A percentile compares a stretch with the other conserved stretches of the same genome.
phyloP scores from a whole-genome alignment of 2,888 invertebrate species.

The Eutolmus rufibarbis region DNA sequence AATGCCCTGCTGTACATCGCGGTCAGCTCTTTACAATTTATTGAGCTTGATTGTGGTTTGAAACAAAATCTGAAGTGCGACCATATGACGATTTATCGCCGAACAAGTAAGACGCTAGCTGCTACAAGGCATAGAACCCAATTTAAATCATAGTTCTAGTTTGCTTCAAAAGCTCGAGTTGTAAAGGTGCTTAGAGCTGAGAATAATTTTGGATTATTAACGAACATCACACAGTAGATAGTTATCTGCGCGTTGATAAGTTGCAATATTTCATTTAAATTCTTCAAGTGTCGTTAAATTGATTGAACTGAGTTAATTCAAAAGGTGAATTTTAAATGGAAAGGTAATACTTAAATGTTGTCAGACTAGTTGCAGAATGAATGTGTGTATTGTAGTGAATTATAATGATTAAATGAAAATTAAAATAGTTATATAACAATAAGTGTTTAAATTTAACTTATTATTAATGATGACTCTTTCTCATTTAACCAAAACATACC shows the following conservation, averaged over 20 bases:
- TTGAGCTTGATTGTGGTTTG: constrained; percentile 45
- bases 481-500: neutral
- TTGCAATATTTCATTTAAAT: neutral
- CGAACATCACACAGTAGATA: neutral
- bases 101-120: neutral
- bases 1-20: neutral
- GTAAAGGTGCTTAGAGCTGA: neutral
- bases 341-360: neutral
- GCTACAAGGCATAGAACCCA: neutral
- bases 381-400: neutral
- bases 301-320: neutral
- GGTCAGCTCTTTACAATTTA: constrained; percentile 1
- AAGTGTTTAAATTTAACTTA: no score
- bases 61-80: constrained; percentile 30
- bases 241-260: neutral
- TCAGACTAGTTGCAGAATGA: neutral
- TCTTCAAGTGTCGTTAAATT: neutral
- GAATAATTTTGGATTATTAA: neutral
- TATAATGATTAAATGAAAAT: neutral
- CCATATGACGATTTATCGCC: neutral
- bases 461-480: neutral
- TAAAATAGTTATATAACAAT: neutral
- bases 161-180: neutral
- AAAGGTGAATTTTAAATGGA: neutral
- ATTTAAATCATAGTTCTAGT: neutral